Conservation (phyloP, 2,113 vertebrate genomes). For the Alethe diademata region DNA sequence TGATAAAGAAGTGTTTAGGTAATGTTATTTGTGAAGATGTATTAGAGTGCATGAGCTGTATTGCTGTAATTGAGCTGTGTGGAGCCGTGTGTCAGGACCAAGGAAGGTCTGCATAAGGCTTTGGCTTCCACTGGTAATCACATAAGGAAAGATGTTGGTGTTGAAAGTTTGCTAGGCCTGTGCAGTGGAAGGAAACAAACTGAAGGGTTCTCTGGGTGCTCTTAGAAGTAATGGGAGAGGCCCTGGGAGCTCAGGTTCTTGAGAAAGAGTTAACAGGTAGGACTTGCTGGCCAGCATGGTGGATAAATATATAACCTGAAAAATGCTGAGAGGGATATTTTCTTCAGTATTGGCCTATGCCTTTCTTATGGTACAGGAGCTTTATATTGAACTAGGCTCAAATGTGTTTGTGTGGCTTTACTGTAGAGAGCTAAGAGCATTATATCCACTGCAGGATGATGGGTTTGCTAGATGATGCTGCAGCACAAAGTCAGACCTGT, state of each 20-base stretch:
- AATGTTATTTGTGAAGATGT: neutral
- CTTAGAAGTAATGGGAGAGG: neutral
- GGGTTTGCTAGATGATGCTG: neutral
- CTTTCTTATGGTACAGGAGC: neutral
- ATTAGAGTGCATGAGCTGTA: neutral
- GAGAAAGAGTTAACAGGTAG: neutral
- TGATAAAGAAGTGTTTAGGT: neutral
- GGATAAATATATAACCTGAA: neutral
- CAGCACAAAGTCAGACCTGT: neutral
- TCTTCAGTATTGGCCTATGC: neutral
- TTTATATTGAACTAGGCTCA: neutral
- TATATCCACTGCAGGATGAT: neutral
- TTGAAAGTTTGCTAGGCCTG: neutral
- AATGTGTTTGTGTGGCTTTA: neutral
- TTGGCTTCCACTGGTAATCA: neutral
- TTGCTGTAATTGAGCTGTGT: neutral
- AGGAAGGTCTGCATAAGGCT: neutral
- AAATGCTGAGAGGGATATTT: neutral
- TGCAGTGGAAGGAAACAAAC: neutral
- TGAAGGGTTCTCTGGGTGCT: fast-evolving
- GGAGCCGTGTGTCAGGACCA: neutral
- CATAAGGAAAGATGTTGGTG: neutral
- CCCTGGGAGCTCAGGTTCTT: neutral
- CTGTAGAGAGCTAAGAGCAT: neutral
- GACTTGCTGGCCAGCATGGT: neutral